Base-by-base conservation (phyloP, 2,797 vertebrate genomes). In the Gastrophryne carolinensis region DNA sequence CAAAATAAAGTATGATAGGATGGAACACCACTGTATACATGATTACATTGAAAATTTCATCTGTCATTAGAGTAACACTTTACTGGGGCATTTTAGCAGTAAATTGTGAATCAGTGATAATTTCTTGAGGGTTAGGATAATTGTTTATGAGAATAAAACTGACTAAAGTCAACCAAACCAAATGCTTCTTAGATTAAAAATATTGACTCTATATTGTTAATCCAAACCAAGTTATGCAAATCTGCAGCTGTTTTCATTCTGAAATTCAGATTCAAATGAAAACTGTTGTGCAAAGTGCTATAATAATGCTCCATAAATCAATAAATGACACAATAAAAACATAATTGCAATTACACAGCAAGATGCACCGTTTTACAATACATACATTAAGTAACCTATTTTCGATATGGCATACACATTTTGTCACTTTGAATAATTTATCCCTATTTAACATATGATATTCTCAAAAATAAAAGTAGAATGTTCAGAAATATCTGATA, bases 71-170 rank as follows among this genome's bases (percentile, higher is more conserved):
- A n/a, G n/a, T n/a, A n/a, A n/a, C n/a, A n/a, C n/a, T 10, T 24
- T 17, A 57, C 65, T 61, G 47, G 32, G 41, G 8, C 10, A 19
- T 53, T 52, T 39, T 24, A 39, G 65, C 34, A 26, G 56, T 13
- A 69, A 62, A 75, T 75, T 52, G 24, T 44, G 68, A 58, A 75
- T 69, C 54, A 53, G 44, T 34, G 27, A 41, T 27, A 62, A 35
- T 60, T 65, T 53, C 65, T 13, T 41, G 56, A 27, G 73, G 12
- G 17, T 24, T 17, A 30, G 32, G 32, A 52, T 61, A 61, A 68
- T 61, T 68, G 61, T 67, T 53, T 61, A 75, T 68, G 41, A 58
- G 68, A 68, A 68, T 68, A 7, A 52, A 53, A 37, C 17, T 50
- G 27, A n/a, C n/a, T n/a, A n/a, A n/a, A n/a, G n/a, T 62, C 63